Conservation (phyloP, 2,888 invertebrate genomes). For the Panorpa germanica region DNA sequence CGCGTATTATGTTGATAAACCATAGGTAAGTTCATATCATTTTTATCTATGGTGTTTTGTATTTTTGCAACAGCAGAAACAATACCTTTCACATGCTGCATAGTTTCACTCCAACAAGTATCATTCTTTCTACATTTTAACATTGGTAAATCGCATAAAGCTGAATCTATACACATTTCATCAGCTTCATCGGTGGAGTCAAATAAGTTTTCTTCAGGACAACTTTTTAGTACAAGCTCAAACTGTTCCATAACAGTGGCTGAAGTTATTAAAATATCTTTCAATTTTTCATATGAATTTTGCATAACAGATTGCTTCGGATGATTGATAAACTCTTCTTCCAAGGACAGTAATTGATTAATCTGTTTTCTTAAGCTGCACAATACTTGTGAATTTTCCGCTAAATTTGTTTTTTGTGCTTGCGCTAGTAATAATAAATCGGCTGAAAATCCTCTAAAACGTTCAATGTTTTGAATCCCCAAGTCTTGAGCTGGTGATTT, state of each 20-base stretch:
- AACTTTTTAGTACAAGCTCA: constrained; percentile 39
- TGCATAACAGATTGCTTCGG: constrained; percentile 22
- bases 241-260: constrained; percentile 46
- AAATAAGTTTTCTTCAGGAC: constrained; percentile 27
- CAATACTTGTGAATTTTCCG: constrained; percentile 33
- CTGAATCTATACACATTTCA: constrained; percentile 25
- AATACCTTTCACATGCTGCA: constrained; percentile 22
- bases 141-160: constrained; percentile 24
- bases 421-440: constrained; percentile 53
- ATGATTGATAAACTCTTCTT: constrained; percentile 20
- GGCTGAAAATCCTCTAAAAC: constrained; percentile 69
- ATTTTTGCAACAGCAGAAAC: constrained; percentile 23
- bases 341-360: constrained; percentile 19
- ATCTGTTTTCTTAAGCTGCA: constrained; percentile 33
- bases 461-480: constrained; percentile 60
- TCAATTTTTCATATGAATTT: constrained; percentile 24
- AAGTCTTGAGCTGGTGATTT: constrained; percentile 57
- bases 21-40: constrained; percentile 20
- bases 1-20: constrained; percentile 17
- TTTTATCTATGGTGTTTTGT: constrained; percentile 22
- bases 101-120: constrained; percentile 24
- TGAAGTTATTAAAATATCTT: constrained; percentile 28
- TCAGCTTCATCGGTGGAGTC: too few species aligned
- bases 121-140: constrained; percentile 24
- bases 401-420: constrained; percentile 40